Base-by-base conservation (phyloP, 2,888 invertebrate species). In the Chalcis sispes region DNA sequence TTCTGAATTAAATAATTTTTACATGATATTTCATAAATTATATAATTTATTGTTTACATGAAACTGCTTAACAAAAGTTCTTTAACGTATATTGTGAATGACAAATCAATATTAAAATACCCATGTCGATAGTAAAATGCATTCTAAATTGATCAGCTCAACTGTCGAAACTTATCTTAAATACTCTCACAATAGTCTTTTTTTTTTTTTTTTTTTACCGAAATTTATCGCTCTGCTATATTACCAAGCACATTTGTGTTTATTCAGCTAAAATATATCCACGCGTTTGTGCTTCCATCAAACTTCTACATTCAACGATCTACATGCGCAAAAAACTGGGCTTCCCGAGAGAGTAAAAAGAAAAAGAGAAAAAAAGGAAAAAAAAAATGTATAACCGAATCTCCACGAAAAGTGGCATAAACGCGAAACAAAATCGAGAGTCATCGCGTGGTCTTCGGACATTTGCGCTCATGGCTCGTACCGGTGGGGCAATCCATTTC, bases 191-290 rank as follows among this genome's bases (percentile, higher is more conserved):
- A 32, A 23, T n/a, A n/a, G n/a, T n/a, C n/a, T n/a, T n/a, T n/a
- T n/a, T n/a, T n/a, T n/a, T n/a, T n/a, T n/a, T n/a, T 46, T 46
- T 67, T 67, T 58, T 58, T 27, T 18, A 8, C 18, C 18, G 20
- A 18, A 42, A 42, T 13, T 4, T 13, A 2, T 13, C 42, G 42
- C 15, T 42, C 15, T 8, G 2, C 15, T 20, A 46, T 23, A 42
- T 73, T 73, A 73, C 73, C 42, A 61, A 29, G 73, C 73, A 67
- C 5, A 67, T 73, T 72, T 20, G 4, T 48, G 23, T 65, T 7
- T 8, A 18, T 46, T 2, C 50, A 50, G 32, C 18, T 29, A 59
- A 46, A 42, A 15, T 50, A 64, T 2, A 18, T 25, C 13, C 54
- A 23, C 32, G 8, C 4, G 13, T 7, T 20, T 40, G 27, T n/a